Evolutionary conservation across 2,113 vertebrate genomes (phyloP), one percentile per base, ranked within the genome.

Genomic region (Myotis brandtii): DNA sequence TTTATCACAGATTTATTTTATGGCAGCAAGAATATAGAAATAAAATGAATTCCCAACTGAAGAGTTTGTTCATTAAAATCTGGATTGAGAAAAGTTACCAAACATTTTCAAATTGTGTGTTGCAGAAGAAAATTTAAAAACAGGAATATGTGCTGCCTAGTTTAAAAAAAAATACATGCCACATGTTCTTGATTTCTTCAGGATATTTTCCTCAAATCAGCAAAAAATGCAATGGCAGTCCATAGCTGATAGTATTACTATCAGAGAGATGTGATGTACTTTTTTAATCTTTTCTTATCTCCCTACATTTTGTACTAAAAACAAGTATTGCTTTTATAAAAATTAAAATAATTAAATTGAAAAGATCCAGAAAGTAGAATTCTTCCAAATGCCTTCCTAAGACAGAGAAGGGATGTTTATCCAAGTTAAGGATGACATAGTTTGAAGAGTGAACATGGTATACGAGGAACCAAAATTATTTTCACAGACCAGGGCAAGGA

Each of bases 1-100:
- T 70, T 87, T 76, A 69, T 66, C 32, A 59, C 10, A 86, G 46
- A 13, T 86, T 54, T 84, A 76, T 83, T 86, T 94, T 86, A 77
- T 72, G 75, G 77, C 37, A 86, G 43, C 43, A 72, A 81, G 14
- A 76, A 91, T 62, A 62, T 2, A 23, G 37, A 96, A 91, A 88
- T 56, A 73, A 34, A 20, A 46, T 75, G 14, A 82, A 87, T 4
- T 11, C n/a, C 12, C 40, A 82, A 34, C 1, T 52, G 14, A 72
- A 83, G 32, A 66, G 17, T 66, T 72, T 52, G 18, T 64, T 79
- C 70, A 93, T 73, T 80, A 89, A 79, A 89, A 89, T 62, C 27
- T 62, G 27, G 17, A 80, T 46, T 34, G 37, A 32, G 88, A 80
- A 81, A 66, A 73, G 50, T 76, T 64, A 52, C 25, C 87, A 4